Evolutionary conservation across 2,113 vertebrate genomes (phyloP), one percentile per base, ranked within the genome.

Genomic region (Astur gentilis): DNA sequence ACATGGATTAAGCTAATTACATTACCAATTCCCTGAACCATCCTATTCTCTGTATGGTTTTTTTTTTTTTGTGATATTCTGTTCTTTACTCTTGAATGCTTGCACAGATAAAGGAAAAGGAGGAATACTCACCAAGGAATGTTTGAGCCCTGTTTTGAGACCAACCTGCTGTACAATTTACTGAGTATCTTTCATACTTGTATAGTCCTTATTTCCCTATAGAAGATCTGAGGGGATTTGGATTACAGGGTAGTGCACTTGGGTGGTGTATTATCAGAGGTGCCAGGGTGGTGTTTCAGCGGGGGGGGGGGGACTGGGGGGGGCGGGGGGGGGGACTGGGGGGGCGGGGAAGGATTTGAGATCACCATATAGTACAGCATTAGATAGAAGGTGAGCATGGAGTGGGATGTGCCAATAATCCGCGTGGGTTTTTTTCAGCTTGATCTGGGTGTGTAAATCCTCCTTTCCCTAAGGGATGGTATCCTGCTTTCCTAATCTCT

Each of bases 331-430:
- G n/a, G n/a, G n/a, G n/a, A n/a, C n/a, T n/a, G n/a, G n/a, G n/a
- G n/a, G n/a, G n/a, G n/a, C n/a, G n/a, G n/a, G n/a, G 21, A 36
- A 49, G 36, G 32, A 13, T 71, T 81, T 85, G 62, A 11, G 22
- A 44, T 42, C 21, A 13, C n/a, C 2, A 0, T 11, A 1, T 6
- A 42, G 60, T 4, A 7, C 22, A 34, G 16, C 26, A 1, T 54
- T 36, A 21, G 38, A 8, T 13, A 27, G 15, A 71, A 60, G 21
- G 44, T 7, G 57, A 27, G 15, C 0, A 0, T 44, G 40, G 52
- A n/a, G 21, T 6, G 15, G 62, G 38, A 40, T 29, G 17, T 49
- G 31, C 65, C 55, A 14, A 3, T 34, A n/a, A 27, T 47, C 42
- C 10, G 0, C 27, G 0, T 3, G 27, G 42, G 32, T 31, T 58